phyloP scores from a whole-genome alignment of 2,888 invertebrate species.

The Hydraecia micacea region DNA sequence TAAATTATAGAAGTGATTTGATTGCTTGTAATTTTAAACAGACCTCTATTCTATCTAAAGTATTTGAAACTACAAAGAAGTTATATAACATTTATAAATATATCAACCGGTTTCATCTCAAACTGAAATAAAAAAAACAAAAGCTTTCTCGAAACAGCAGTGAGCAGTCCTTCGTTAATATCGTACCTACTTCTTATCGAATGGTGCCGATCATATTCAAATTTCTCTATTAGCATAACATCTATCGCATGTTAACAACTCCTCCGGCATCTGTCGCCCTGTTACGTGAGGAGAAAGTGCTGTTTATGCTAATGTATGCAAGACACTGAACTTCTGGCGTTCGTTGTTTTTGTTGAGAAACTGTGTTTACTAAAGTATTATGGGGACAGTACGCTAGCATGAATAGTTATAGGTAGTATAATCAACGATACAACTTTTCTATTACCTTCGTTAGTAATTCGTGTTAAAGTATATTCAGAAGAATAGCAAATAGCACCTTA shows the following conservation, averaged over 20 bases:
- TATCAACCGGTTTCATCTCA: background rate
- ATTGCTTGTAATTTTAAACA: background rate
- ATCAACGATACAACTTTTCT: background rate
- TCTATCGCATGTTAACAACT: slow-evolving; percentile 34
- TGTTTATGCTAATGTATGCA: slow-evolving; percentile 50
- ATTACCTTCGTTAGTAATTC: background rate
- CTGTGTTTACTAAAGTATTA: slow-evolving; percentile 1
- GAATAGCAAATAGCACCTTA: background rate
- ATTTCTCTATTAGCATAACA: slow-evolving; percentile 37
- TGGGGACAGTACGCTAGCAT: background rate
- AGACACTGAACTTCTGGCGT: slow-evolving; percentile 47
- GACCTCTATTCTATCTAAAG: too few relatives aligned
- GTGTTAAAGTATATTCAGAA: background rate
- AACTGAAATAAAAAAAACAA: background rate
- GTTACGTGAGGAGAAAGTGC: slow-evolving; percentile 49
- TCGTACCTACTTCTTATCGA: slow-evolving; percentile 3
- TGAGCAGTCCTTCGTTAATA: background rate
- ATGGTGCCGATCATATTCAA: slow-evolving; percentile 29
- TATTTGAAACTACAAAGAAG: background rate
- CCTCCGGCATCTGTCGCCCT: slow-evolving; percentile 44
- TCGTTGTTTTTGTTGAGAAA: slow-evolving; percentile 35
- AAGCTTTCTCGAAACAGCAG: background rate
- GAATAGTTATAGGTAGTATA: background rate
- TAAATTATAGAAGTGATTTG: background rate
- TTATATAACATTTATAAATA: background rate